Evolutionary conservation across 2,113 vertebrate genomes (phyloP).

Genomic region (Thymallus thymallus): DNA sequence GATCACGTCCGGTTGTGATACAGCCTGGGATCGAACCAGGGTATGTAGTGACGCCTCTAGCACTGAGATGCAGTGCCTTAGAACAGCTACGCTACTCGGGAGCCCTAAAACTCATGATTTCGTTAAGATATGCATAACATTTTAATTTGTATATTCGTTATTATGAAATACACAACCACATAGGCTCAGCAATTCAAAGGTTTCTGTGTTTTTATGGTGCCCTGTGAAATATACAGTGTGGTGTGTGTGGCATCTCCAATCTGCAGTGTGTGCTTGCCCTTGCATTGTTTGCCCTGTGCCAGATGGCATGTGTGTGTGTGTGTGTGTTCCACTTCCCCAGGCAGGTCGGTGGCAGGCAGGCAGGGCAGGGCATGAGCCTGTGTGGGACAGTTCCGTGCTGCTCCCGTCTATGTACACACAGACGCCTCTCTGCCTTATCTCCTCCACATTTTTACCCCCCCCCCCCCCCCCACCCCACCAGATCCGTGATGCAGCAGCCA

Average conservation of each 20-base stretch:
- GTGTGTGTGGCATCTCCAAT: too few relatives aligned
- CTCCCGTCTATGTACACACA: conserved; percentile 71
- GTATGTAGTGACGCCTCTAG: too few relatives aligned
- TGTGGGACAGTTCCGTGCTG: conserved; percentile 68
- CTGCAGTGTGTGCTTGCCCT: not conserved
- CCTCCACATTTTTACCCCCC: conserved; percentile 48
- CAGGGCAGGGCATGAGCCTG: conserved; percentile 22
- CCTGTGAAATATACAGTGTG: too few relatives aligned
- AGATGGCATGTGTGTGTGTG: conserved; percentile 50
- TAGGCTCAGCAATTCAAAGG: conserved; percentile 12
- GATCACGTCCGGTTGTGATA: too few relatives aligned
- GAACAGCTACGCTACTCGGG: too few relatives aligned
- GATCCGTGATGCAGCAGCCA: too few relatives aligned
- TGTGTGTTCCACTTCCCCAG: conserved; percentile 7
- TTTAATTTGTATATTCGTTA: too few relatives aligned
- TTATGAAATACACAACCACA: too few relatives aligned
- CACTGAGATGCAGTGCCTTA: too few relatives aligned
- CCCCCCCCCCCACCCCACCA: not conserved
- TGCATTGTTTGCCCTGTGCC: conserved; percentile 44
- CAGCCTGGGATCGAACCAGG: too few relatives aligned
- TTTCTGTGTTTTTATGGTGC: conserved; percentile 19
- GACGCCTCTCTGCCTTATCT: conserved; percentile 63
- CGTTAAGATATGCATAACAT: too few relatives aligned
- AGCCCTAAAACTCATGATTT: too few relatives aligned
- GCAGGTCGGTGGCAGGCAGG: conserved; percentile 1